Conservation (phyloP, 2,797 vertebrate genomes). For the Hafferia zeledoni region DNA sequence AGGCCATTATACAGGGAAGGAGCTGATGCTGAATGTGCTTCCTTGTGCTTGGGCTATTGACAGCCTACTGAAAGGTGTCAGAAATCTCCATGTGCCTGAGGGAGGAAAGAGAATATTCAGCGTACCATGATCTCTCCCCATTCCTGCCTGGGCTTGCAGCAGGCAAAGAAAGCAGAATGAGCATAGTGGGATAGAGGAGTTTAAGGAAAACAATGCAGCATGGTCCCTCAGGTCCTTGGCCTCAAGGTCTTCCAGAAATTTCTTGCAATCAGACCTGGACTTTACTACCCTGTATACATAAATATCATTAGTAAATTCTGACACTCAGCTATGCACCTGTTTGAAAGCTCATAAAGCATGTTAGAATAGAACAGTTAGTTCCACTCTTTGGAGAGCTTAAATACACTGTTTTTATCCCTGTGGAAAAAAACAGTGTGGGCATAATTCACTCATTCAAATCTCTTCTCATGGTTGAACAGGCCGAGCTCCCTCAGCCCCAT, state of each 20-base stretch:
- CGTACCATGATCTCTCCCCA: fast-evolving
- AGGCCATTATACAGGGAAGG: not conserved
- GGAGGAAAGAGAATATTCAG: not conserved
- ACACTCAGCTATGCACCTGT: not conserved
- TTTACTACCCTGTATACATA: not conserved
- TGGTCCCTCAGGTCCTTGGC: not conserved
- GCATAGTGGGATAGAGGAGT: fast-evolving
- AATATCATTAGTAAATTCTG: not conserved
- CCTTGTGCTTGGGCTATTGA: not conserved
- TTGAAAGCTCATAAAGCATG: not conserved
- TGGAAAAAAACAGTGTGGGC: not conserved
- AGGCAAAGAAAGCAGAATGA: not conserved
- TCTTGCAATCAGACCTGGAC: not conserved
- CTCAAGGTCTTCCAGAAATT: not conserved
- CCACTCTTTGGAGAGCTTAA: not conserved
- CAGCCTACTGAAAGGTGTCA: not conserved
- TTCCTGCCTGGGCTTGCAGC: not conserved
- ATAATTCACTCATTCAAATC: not conserved
- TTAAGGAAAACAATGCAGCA: fast-evolving
- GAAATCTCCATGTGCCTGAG: not conserved
- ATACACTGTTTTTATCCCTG: not conserved
- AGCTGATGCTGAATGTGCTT: not conserved
- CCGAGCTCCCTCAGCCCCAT: not conserved
- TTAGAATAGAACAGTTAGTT: not conserved
- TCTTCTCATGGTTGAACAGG: not conserved